Conservation (phyloP, 2,888 invertebrate species). For the Drosophila quinaria region DNA sequence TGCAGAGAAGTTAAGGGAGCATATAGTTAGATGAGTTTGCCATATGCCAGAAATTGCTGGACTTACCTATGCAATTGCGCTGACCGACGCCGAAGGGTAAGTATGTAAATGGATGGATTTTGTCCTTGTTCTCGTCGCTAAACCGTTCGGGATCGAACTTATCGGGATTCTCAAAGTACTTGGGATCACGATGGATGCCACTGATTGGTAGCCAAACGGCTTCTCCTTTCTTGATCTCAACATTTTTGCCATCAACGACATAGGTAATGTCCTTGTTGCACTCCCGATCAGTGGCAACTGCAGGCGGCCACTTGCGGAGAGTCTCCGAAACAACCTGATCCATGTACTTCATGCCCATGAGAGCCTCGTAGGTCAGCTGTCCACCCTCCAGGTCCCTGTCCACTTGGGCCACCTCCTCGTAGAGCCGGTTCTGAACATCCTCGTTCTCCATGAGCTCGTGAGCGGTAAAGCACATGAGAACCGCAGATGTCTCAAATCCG, state of each 20-base stretch:
- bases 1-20: constrained; percentile 25
- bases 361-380: constrained; percentile 87
- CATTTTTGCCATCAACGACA: constrained; percentile 65
- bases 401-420: constrained; percentile 87
- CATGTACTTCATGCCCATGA: constrained; percentile 88
- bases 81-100: constrained; percentile 88
- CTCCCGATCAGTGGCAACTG: constrained; percentile 85
- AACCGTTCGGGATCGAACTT: constrained; percentile 86
- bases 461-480: constrained; percentile 86
- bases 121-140: constrained; percentile 86
- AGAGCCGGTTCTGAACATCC: constrained; percentile 87
- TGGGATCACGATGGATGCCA: constrained; percentile 86
- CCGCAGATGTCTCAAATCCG: constrained; percentile 87
- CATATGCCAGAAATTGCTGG: neutral
- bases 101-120: constrained; percentile 86
- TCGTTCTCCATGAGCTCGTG: constrained; percentile 88
- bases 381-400: constrained; percentile 85
- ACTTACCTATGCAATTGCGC: constrained; percentile 88
- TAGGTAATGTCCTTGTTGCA: constrained; percentile 87
- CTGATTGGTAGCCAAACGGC: constrained; percentile 84
- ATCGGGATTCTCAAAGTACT: constrained; percentile 87
- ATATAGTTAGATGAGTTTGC: neutral
- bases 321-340: constrained; percentile 87
- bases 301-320: constrained; percentile 87
- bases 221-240: constrained; percentile 80